Base-by-base conservation (phyloP, 2,888 invertebrate species). In the Andrena bucephala region DNA sequence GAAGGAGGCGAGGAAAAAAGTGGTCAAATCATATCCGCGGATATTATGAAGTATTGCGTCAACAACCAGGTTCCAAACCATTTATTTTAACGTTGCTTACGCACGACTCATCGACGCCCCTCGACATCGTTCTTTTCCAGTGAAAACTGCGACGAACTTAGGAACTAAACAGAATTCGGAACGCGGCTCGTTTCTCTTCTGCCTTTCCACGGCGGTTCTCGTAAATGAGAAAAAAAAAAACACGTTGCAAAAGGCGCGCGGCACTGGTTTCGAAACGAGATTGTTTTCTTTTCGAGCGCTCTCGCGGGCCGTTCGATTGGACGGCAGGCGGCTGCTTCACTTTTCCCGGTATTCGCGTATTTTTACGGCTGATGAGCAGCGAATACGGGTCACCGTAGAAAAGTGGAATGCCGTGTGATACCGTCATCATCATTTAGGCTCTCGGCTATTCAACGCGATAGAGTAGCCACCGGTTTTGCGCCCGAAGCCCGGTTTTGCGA, bases 301-400 rank as follows among this genome's bases (percentile, higher is more conserved):
- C 29, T 27, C 29, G 27, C 59, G 20, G 27, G 27, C 24, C 27
- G 31, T 33, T 16, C 24, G 31, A 63, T 31, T 10, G n/a, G 24
- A 57, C 31, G 29, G 24, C 42, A 54, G 42, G 54, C 27, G 27
- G 0, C 5, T 16, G 36, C 68, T 65, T 66, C 77, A 71, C 69
- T 73, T 70, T 80, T 69, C 71, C 63, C 67, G 8, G 13, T n/a
- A 33, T 60, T 71, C 67, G 59, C 29, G 31, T 50, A 31, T 8
- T 63, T 83, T 69, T 79, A 74, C 67, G 60, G 24, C 57, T 33
- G 48, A 36, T 50, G 57, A 72, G 29, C 73, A 29, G 29, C 31
- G 62, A 85, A 81, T 72, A 75, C 69, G n/a, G 66, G 74, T 81
- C 81, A 69, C 3, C 27, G 59, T 20, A 20, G 29, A 50, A 20